phyloP scores from a whole-genome alignment of 2,113 vertebrate species.

The Dasyurus viverrinus region DNA sequence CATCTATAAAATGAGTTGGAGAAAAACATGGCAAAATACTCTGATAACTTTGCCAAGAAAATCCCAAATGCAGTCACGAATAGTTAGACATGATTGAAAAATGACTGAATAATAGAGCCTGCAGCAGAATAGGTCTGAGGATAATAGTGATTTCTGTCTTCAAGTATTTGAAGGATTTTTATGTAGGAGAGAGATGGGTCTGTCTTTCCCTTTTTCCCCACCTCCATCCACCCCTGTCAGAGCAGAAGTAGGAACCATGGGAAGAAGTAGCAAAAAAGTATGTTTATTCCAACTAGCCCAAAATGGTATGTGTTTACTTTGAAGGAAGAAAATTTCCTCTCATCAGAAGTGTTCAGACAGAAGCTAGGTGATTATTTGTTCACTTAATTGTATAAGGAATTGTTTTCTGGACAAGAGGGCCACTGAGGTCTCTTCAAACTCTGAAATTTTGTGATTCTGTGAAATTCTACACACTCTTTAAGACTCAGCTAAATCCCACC shows the following conservation, averaged over 20 bases:
- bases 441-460: neutral
- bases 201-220: neutral
- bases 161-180: neutral
- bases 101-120: neutral
- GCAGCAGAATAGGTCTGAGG: neutral
- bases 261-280: neutral
- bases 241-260: neutral
- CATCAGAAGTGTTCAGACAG: neutral
- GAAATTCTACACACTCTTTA: neutral
- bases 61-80: neutral
- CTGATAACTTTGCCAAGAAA: neutral
- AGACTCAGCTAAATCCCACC: neutral
- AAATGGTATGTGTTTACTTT: neutral
- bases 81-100: neutral
- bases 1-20: neutral
- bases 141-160: neutral
- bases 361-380: neutral
- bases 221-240: neutral
- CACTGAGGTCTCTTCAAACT: neutral
- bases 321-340: neutral
- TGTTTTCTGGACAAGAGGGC: neutral
- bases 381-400: neutral
- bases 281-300: neutral
- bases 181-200: neutral
- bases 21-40: neutral